Percentiles rank a stretch among this genome's conserved stretches.
These are phyloP conservation scores for Pecten maximus DNA, from an alignment of 2,888 invertebrate species.

Conservation along the genomic window DNA sequence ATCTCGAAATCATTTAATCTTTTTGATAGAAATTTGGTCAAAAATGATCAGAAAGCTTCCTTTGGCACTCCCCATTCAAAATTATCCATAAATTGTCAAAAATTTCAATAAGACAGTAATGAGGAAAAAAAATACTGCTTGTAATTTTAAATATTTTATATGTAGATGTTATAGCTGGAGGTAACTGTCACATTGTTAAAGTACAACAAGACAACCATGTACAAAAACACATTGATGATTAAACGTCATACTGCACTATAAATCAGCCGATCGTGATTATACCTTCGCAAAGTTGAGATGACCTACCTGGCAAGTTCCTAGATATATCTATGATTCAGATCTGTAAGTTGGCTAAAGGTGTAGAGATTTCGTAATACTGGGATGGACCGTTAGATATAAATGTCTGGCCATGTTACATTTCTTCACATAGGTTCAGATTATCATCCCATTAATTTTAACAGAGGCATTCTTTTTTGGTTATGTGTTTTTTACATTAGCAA, in stretches of 20 bases:
- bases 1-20: too few species aligned
- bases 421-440: background rate
- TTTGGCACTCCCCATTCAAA: too few species aligned
- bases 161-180: too few species aligned
- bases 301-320: background rate
- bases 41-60: too few species aligned
- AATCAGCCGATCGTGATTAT: background rate
- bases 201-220: background rate
- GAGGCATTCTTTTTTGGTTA: background rate
- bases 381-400: background rate
- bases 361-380: background rate
- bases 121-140: too few species aligned
- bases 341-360: background rate
- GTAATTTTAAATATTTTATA: too few species aligned
- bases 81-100: too few species aligned
- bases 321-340: constrained; percentile 21
- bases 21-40: too few species aligned
- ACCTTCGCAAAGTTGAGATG: background rate
- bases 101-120: too few species aligned
- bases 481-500: background rate
- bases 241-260: background rate
- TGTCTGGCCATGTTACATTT: background rate
- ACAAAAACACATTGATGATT: background rate
- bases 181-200: background rate
- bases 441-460: background rate